Base-by-base conservation (phyloP, 2,113 vertebrate genomes). In the Mungos mungo region DNA sequence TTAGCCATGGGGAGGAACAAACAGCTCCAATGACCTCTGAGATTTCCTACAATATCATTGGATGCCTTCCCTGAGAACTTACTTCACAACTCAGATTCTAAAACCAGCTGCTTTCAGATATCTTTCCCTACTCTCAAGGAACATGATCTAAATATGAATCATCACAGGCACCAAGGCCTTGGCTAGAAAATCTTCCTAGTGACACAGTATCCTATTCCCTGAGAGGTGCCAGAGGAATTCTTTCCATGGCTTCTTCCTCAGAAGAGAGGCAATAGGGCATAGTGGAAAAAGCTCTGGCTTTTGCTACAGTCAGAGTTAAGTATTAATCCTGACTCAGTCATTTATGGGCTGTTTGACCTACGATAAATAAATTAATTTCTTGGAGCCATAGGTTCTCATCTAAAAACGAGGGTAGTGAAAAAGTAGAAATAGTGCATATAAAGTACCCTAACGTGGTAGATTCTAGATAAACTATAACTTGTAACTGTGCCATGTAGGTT, bases 91-190 rank as follows among this genome's bases (percentile, higher is more conserved):
- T 95, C 71, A 93, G 93, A 94, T 97, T 93, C 88, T 97, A 92
- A 97, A 83, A 94, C 77, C 93, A 98, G 94, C 74, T 93, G 97
- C 96, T 97, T 91, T 90, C 85, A 84, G 88, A 96, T 80, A 96
- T 71, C 93, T 83, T 97, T 74, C 81, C 80, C 31, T 96, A 98
- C 98, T 98, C 97, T 98, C 98, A 98, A 98, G 97, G 98, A 98
- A 98, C 88, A 97, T 96, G 97, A 97, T 98, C 97, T 97, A 97
- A 97, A 98, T 89, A 80, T 91, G 95, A 97, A 79, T 96, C 97
- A 98, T 97, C 96, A 96, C 45, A 85, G 65, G 93, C 93, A 86
- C 95, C 33, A 21, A 96, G 79, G 88, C 74, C 82, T 96, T 97
- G 97, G 97, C 97, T 96, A 91, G 81, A 93, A 96, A 93, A 60